Base-by-base conservation (phyloP, 2,797 vertebrate species). In the Pogonophryne albipinna region DNA sequence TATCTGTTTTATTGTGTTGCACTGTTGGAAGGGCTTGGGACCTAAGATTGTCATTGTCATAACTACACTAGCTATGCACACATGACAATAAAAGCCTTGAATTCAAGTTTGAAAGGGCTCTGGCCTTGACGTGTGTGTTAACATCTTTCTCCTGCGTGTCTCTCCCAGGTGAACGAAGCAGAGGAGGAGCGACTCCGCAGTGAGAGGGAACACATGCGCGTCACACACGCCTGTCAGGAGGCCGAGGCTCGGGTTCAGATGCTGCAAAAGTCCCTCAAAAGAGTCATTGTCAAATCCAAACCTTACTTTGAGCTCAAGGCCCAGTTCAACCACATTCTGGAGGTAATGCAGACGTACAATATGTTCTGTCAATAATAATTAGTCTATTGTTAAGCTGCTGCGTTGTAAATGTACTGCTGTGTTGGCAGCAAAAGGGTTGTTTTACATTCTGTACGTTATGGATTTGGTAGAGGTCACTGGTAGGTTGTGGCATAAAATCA, bases 261-360 rank as follows among this genome's bases (percentile, higher is more conserved):
- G 20, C 92, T 98, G 47, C 97, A 98, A 84, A 98, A 98, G 79
- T 94, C 96, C 17, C 95, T 99, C n/a, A 97, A 96, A 67, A 91
- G 97, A 8, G 95, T 95, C 91, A 98, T 98, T 34, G 73, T 97
- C 50, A 98, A 98, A 90, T 98, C 97, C 86, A 97, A 96, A 55
- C 97, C 97, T 5, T 98, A 98, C 89, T 99, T 99, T 13, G 97
- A 98, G 89, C 95, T 98, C 57, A 98, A 99, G 90, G 96, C 96
- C 27, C 97, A 98, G 92, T 97, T 98, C 92, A 98, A 97, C 93
- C 94, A 97, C 87, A 96, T 98, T 44, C 92, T 98, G 49, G 97
- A 98, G 97, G 97, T 98, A 91, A 85, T 11, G 13, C 31, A 46
- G 8, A 49, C 50, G 13, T 20, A 15, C 1, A 14, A 58, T n/a